Evolutionary conservation across 2,113 vertebrate genomes (phyloP).

Genomic region (Muntiacus reevesi): DNA sequence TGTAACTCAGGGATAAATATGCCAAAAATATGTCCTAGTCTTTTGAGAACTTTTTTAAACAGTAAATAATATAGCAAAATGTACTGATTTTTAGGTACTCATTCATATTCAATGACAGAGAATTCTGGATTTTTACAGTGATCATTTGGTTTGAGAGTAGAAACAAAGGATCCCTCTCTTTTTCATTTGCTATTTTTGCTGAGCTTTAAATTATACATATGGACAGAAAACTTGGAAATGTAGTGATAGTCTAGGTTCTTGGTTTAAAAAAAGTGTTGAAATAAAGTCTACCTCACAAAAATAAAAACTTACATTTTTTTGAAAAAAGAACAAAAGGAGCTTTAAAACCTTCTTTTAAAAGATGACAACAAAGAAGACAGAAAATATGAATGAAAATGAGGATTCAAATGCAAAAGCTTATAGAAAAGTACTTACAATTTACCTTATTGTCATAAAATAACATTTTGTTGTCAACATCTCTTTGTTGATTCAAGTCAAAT

Average conservation of each 20-base stretch:
- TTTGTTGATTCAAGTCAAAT: conserved; percentile 2
- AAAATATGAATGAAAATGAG: conserved; percentile 21
- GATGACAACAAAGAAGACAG: not conserved
- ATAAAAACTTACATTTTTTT: conserved; percentile 7
- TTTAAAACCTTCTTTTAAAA: not conserved
- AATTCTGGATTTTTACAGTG: conserved; percentile 18
- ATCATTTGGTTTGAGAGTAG: not conserved
- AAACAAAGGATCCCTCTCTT: not conserved
- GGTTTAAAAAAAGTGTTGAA: conserved; percentile 23
- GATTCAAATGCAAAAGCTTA: not conserved
- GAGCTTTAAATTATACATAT: conserved; percentile 34
- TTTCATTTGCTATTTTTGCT: conserved; percentile 26
- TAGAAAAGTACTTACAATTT: not conserved
- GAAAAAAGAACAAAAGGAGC: not conserved
- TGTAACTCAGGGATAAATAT: conserved; percentile 31
- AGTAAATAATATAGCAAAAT: conserved; percentile 27
- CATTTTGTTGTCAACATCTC: not conserved
- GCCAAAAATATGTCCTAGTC: not conserved
- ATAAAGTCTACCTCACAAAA: conserved; percentile 1
- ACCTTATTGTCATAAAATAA: not conserved
- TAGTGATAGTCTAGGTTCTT: conserved; percentile 11
- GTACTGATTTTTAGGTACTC: conserved; percentile 18
- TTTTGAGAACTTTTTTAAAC: conserved; percentile 35
- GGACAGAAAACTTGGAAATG: conserved; percentile 11
- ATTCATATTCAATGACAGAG: conserved; percentile 29